phyloP scores from a whole-genome alignment of 2,797 vertebrate genomes.

The Paguma larvata region DNA sequence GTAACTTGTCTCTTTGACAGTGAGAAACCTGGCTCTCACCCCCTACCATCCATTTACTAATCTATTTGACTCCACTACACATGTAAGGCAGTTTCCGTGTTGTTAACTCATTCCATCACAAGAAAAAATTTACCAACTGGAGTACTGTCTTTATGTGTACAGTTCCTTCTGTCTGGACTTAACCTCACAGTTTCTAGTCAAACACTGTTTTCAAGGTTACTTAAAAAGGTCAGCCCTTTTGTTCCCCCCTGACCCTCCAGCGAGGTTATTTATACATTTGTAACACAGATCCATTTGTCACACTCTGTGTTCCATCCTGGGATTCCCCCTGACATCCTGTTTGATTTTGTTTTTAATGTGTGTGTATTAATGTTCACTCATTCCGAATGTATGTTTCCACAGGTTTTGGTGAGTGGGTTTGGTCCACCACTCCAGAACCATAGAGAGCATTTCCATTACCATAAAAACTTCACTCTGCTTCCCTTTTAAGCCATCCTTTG shows the following conservation, averaged over 20 bases:
- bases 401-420: background rate
- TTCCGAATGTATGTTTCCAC: background rate
- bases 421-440: background rate
- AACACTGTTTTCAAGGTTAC: background rate
- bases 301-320: background rate
- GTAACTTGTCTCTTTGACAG: background rate
- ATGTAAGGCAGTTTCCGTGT: background rate
- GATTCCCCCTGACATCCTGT: background rate
- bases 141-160: background rate
- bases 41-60: background rate
- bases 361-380: background rate
- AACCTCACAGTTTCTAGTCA: background rate
- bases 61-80: background rate
- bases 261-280: background rate
- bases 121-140: background rate
- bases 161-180: background rate
- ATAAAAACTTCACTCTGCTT: background rate
- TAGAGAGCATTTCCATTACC: background rate
- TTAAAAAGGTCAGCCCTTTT: background rate
- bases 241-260: background rate
- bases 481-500: background rate
- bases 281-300: background rate
- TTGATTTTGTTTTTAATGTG: background rate
- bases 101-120: background rate
- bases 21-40: background rate